Evolutionary conservation across 2,888 invertebrate species (phyloP).

Genomic region (Cantharis nigra): DNA sequence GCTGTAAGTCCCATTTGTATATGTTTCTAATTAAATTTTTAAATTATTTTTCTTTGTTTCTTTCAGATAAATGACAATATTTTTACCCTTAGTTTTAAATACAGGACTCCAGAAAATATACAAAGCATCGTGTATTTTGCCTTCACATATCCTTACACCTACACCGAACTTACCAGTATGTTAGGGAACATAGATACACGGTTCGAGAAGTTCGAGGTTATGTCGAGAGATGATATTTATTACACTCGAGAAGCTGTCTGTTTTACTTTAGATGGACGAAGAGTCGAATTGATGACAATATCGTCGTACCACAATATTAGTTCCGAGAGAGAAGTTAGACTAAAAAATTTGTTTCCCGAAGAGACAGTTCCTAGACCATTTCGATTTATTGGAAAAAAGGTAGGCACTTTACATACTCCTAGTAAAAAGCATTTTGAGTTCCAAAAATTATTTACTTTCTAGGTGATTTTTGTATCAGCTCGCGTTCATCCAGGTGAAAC

Average conservation of each 20-base stretch:
- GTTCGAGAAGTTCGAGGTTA: conserved; percentile 56
- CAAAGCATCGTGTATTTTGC: conserved; percentile 83
- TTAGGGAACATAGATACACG: conserved; percentile 70
- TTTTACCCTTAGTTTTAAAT: conserved; percentile 76
- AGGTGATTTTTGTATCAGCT: conserved; percentile 85
- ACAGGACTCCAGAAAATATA: conserved; percentile 70
- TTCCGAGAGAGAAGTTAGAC: conserved; percentile 70
- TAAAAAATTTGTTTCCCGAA: conserved; percentile 76
- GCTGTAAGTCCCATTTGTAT: conserved; percentile 59
- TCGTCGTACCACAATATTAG: conserved; percentile 79
- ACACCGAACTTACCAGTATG: conserved; percentile 77
- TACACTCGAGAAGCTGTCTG: conserved; percentile 82
- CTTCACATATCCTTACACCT: conserved; percentile 90
- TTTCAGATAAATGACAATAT: conserved; percentile 72
- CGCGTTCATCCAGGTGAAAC: conserved; percentile 93
- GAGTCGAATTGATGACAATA: conserved; percentile 83
- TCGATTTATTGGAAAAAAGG: conserved; percentile 79
- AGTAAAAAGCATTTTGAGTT: too few species aligned
- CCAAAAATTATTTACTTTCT: conserved; percentile 28
- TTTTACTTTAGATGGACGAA: conserved; percentile 75
- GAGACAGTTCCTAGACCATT: conserved; percentile 67
- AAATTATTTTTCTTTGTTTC: conserved; percentile 27
- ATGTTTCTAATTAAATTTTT: neutral
- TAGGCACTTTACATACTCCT: conserved; percentile 42
- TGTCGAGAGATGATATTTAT: conserved; percentile 72